A percentile compares a stretch with the other conserved stretches of the same genome.
phyloP scores from a whole-genome alignment of 2,797 vertebrate genomes.

The Danionella dracula region DNA sequence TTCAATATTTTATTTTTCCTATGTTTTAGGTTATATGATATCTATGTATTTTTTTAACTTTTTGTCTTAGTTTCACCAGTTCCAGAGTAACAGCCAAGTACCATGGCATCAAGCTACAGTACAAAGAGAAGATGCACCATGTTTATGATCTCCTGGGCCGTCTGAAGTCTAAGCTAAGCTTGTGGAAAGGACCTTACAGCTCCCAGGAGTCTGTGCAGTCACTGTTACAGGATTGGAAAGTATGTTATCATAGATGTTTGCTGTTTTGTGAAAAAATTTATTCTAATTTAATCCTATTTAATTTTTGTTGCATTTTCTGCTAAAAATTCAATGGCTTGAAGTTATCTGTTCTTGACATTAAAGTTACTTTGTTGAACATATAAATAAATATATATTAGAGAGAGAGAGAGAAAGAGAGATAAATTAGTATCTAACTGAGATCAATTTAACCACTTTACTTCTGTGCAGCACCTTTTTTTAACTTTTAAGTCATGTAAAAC shows the following conservation, averaged over 20 bases:
- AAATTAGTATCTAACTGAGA: no score
- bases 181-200: constrained; percentile 73
- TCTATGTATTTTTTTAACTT: neutral
- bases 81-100: constrained; percentile 64
- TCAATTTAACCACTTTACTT: no score
- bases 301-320: no score
- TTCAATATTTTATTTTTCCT: neutral
- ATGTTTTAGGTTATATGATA: neutral
- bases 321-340: no score
- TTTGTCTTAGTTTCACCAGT: constrained; percentile 64
- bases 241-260: constrained; percentile 58
- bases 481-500: no score
- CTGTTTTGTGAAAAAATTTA: neutral
- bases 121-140: constrained; percentile 64
- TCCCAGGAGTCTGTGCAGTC: constrained; percentile 63
- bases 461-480: no score
- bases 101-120: constrained; percentile 70
- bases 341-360: no score
- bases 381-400: no score
- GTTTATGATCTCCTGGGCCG: constrained; percentile 64
- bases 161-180: constrained; percentile 64
- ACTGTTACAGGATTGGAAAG: constrained; percentile 78
- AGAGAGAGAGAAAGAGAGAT: no score
- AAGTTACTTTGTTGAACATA: no score
- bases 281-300: neutral